A percentile compares a stretch with the other conserved stretches of the same genome.
These are phyloP conservation scores for Rhinichthys klamathensis DNA, from an alignment of 2,113 vertebrate species.

Conservation along the genomic window DNA sequence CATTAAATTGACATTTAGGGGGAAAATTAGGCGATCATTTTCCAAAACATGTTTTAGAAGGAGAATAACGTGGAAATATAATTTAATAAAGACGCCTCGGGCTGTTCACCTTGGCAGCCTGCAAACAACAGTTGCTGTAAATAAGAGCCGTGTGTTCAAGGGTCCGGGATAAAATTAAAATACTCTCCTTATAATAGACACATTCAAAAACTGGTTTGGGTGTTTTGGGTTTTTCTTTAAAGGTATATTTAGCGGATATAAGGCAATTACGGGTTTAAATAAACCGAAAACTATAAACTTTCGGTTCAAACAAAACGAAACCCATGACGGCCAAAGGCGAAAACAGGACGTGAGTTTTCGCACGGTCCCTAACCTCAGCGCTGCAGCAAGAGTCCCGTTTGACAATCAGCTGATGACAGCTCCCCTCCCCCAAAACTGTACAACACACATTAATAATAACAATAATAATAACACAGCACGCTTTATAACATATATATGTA, in stretches of 20 bases:
- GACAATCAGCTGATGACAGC: slow-evolving; percentile 78
- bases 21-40: neutral
- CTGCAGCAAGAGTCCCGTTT: slow-evolving; percentile 69
- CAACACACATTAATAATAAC: neutral
- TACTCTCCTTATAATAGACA: neutral
- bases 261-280: neutral
- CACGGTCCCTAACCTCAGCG: slow-evolving; percentile 64
- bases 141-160: slow-evolving; percentile 59
- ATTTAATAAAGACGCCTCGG: slow-evolving; percentile 44
- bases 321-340: neutral
- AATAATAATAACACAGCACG: neutral
- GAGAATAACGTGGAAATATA: neutral
- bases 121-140: slow-evolving; percentile 66
- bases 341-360: slow-evolving; percentile 23
- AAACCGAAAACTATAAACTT: neutral
- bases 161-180: slow-evolving; percentile 36
- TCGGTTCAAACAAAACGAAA: slow-evolving; percentile 26
- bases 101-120: slow-evolving; percentile 59
- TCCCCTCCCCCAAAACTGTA: slow-evolving; percentile 49
- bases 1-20: neutral
- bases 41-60: neutral
- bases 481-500: neutral
- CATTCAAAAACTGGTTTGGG: neutral
- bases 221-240: too few relatives aligned
- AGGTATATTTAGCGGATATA: too few relatives aligned